Evolutionary conservation across 2,797 vertebrate genomes (phyloP).

Genomic region (Oophaga sylvatica): DNA sequence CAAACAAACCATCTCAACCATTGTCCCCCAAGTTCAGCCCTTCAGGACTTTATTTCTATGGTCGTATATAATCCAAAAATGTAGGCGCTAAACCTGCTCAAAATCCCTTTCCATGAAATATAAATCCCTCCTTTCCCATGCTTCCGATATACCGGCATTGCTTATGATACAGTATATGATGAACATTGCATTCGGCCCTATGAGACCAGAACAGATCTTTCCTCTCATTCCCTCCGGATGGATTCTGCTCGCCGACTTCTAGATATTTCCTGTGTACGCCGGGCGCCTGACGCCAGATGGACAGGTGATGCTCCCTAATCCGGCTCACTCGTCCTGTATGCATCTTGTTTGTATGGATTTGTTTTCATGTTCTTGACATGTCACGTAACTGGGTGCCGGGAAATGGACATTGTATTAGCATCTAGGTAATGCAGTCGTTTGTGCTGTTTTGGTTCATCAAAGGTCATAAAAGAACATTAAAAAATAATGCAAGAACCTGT

Average conservation of each 20-base stretch:
- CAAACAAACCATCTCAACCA: too few relatives aligned
- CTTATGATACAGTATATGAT: too few relatives aligned
- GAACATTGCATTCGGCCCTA: too few relatives aligned
- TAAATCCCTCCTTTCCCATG: too few relatives aligned
- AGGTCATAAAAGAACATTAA: neutral
- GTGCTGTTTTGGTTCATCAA: neutral
- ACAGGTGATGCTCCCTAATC: constrained; percentile 33
- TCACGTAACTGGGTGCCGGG: constrained; percentile 28
- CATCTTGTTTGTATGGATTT: constrained; percentile 51
- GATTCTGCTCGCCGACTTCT: neutral
- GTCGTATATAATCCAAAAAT: too few relatives aligned
- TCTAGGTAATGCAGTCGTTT: constrained; percentile 7
- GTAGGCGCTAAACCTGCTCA: too few relatives aligned
- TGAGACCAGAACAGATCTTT: too few relatives aligned
- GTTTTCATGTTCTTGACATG: constrained; percentile 41
- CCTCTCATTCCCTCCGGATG: neutral
- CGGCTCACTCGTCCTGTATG: constrained; percentile 21
- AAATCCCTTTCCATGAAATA: too few relatives aligned
- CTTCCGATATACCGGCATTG: too few relatives aligned
- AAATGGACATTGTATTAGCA: neutral
- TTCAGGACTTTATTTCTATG: too few relatives aligned
- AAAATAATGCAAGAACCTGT: neutral
- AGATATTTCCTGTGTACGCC: neutral
- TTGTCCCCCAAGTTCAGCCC: too few relatives aligned
- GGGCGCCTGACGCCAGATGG: constrained; percentile 28